phyloP scores from a whole-genome alignment of 1,140 invertebrate genomes.

The Drosophila elegans region DNA sequence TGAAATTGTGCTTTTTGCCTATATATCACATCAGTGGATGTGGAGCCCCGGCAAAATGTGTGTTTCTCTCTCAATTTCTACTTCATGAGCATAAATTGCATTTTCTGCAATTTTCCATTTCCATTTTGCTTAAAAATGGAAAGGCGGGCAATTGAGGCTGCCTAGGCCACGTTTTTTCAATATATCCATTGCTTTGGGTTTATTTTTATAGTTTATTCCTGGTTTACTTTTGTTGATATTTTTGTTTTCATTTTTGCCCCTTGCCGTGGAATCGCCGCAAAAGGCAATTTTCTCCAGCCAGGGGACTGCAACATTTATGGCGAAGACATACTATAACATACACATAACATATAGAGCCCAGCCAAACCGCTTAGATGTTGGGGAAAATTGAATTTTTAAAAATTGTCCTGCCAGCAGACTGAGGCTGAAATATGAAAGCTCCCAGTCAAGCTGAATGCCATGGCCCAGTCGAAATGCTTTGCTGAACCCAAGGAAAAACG shows the following conservation, averaged over 20 bases:
- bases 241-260: conserved; percentile 40
- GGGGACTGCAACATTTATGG: conserved; percentile 62
- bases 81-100: conserved; percentile 61
- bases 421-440: conserved; percentile 73
- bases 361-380: conserved; percentile 63
- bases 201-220: conserved; percentile 53
- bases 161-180: conserved; percentile 53
- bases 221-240: conserved; percentile 36
- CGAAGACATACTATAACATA: conserved; percentile 32
- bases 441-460: conserved; percentile 20
- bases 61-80: conserved; percentile 39
- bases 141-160: neutral
- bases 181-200: conserved; percentile 17
- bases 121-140: conserved; percentile 38
- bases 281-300: conserved; percentile 66
- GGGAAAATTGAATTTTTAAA: conserved; percentile 80
- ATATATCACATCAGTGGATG: conserved; percentile 40
- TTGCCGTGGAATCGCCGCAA: conserved; percentile 37
- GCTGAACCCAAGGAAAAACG: conserved; percentile 21
- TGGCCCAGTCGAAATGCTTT: conserved; percentile 32
- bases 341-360: conserved; percentile 24
- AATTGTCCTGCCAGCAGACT: conserved; percentile 68
- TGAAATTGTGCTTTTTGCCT: conserved; percentile 33
- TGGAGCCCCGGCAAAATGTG: conserved; percentile 19
- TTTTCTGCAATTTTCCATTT: conserved; percentile 55